Evolutionary conservation across 37 sponge, comb jelly and placozoan genomes (phyloP), one percentile per base, ranked within the genome.

Genomic region (Chondrosia reniformis): DNA sequence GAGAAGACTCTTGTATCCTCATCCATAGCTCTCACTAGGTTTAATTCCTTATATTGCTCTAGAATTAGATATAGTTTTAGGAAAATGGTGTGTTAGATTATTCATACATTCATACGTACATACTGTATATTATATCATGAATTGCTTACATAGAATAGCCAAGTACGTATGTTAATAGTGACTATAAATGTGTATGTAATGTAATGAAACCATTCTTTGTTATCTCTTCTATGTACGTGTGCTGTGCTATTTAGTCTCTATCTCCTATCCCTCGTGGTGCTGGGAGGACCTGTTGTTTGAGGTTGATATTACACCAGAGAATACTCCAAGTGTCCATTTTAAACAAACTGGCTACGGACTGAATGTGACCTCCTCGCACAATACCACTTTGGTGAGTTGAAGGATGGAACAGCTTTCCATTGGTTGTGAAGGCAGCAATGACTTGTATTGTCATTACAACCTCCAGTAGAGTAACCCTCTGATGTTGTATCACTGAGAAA

Each of bases 211-310:
- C 52, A 49, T 19, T 49, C 15, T 49, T 49, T 49, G 15, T 49
- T 49, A 19, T 49, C 15, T 19, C 52, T 49, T 49, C 52, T 49
- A 15, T 10, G 15, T 59, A 30, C 17, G 61, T 59, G n/a, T 6
- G n/a, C 28, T 59, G 8, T 59, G 61, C 36, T 30, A 13, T 21
- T 12, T 40, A 69, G 72, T 69, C 42, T 69, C 72, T 25, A 40
- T 69, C 42, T 40, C 72, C 39, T 41, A 24, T 69, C 43, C 72
- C 2, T 22, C 39, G 39, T 92, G 93, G 93, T 92, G 93, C 67
- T 92, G 93, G 93, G 62, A 75, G 24, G 73, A 76, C 9, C 22
- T 74, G 19, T 61, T 52, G 0, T 2, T 81, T 13, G 38, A 3
- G 1, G 71, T 83, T 8, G 67, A 56, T 13, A 67, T 92, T 12